phyloP scores from a whole-genome alignment of 2,888 invertebrate genomes.

The Lacanobia oleracea region DNA sequence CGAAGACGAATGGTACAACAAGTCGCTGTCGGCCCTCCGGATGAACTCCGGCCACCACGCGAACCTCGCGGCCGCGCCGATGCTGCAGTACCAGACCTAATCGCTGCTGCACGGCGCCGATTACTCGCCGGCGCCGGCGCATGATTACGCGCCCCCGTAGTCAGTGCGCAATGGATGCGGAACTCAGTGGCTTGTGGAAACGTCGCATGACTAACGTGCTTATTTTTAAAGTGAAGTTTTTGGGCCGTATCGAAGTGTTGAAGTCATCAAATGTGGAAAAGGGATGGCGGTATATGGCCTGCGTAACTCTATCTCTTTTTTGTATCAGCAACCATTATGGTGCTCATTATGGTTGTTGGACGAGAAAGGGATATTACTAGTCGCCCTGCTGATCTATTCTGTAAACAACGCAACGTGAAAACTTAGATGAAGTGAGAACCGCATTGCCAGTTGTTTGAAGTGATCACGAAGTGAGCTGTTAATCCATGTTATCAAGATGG shows the following conservation, averaged over 20 bases:
- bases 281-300: neutral
- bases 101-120: slow-evolving; percentile 91
- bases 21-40: slow-evolving; percentile 98
- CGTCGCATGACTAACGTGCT: slow-evolving; percentile 48
- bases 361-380: slow-evolving; percentile 1
- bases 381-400: neutral
- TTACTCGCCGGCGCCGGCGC: slow-evolving; percentile 88
- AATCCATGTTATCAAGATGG: no score
- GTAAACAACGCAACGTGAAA: no score
- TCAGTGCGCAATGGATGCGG: slow-evolving; percentile 56
- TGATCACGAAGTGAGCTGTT: no score
- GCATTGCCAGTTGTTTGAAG: no score
- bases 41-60: slow-evolving; percentile 99
- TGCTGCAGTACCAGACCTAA: slow-evolving; percentile 99
- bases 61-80: slow-evolving; percentile 98
- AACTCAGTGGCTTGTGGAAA: slow-evolving; percentile 59
- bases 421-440: no score
- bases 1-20: slow-evolving; percentile 99
- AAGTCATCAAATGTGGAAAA: neutral
- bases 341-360: no score
- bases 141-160: slow-evolving; percentile 87
- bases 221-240: slow-evolving; percentile 25
- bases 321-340: neutral
- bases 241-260: slow-evolving; percentile 1
- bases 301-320: neutral